Conservation (phyloP, 2,113 vertebrate genomes). For the Hemiprocne comata region DNA sequence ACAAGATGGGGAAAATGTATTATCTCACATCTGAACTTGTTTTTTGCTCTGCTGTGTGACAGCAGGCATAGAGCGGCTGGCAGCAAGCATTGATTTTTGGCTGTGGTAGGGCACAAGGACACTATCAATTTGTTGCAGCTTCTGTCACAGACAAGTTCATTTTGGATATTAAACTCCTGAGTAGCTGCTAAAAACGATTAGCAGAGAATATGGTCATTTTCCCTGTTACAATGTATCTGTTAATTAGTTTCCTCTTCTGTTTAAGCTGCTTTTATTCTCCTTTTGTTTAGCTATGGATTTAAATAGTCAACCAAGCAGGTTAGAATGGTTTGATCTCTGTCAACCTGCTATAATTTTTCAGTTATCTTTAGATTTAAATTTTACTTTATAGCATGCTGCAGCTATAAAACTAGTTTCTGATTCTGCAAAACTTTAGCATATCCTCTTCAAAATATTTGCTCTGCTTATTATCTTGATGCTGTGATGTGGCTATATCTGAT, state of each 20-base stretch:
- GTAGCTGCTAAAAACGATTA: not conserved
- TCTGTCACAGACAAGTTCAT: not conserved
- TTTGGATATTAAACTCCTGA: not conserved
- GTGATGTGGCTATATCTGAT: not conserved
- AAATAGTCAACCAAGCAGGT: not conserved
- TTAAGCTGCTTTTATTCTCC: not conserved
- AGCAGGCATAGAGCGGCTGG: rapidly evolving
- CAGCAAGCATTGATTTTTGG: rapidly evolving
- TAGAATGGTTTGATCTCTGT: not conserved
- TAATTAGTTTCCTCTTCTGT: not conserved
- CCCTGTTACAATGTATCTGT: not conserved
- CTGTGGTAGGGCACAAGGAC: not conserved
- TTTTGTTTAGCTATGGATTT: not conserved
- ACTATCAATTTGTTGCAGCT: not conserved
- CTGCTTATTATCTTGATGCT: not conserved
- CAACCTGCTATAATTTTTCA: not conserved
- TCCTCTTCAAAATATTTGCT: not conserved
- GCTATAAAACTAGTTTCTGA: not conserved
- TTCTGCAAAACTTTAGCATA: not conserved
- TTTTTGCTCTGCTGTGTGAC: not conserved
- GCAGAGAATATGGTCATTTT: not conserved
- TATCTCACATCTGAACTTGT: not conserved
- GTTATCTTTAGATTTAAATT: not conserved
- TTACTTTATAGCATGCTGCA: not conserved
- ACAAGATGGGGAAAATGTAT: rapidly evolving